Evolutionary conservation across 2,888 invertebrate species (phyloP), one percentile per base, ranked within the genome.

Genomic region (Linnaemya vulpina): DNA sequence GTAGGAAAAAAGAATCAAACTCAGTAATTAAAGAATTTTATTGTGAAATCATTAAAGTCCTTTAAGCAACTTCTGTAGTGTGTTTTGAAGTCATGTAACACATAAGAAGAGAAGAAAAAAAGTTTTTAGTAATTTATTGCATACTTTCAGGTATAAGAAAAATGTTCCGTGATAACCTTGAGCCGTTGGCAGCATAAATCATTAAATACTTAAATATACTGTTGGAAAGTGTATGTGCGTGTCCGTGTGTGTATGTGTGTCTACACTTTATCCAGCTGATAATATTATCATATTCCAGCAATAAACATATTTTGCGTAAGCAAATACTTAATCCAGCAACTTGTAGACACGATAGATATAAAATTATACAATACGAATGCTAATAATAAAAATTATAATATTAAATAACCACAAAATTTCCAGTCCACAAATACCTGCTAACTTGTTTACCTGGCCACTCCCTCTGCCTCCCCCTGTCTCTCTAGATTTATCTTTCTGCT

Each of bases 271-370:
- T 53, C 70, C 63, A 70, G 38, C 30, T n/a, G n/a, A n/a, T n/a
- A 15, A 35, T 38, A 87, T 77, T 79, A 86, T 73, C 68, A 85
- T 87, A 83, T 86, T 77, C 86, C 82, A 83, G 84, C 77, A 82
- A 81, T 84, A 86, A 87, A 87, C 86, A 87, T 86, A 87, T 86
- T 87, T 84, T 82, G 78, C 74, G 83, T 81, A 78, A 86, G 60
- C 78, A 86, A 86, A 82, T 82, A 71, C 78, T 87, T 88, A 87
- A 88, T 86, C 86, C 87, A 74, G 22, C 82, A 87, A 87, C 85
- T 87, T 87, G 87, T 87, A 85, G 81, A 75, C 60, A 55, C 30
- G 78, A 79, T 79, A 78, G 78, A 58, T 60, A 43, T 73, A 51
- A 65, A 76, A 17, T 2, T 30, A 30, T 2, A 30, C 30, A 30